Evolutionary conservation across 2,113 vertebrate species (phyloP).

Genomic region (Antechinus flavipes): DNA sequence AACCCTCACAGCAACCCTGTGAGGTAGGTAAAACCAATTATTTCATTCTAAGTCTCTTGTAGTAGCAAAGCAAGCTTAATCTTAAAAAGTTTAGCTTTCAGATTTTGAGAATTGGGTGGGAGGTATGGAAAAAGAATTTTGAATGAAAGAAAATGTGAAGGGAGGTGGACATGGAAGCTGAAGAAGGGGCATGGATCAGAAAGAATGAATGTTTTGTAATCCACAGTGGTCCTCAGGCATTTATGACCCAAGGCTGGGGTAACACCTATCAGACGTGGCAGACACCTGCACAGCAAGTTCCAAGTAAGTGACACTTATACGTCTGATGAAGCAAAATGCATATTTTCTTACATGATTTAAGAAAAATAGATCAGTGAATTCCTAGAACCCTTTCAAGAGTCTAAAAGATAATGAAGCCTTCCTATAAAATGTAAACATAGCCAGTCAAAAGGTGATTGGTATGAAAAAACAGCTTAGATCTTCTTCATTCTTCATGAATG

Average conservation of each 20-base stretch:
- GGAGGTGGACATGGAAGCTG: background rate
- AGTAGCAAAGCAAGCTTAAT: background rate
- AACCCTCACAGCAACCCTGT: constrained; percentile 74
- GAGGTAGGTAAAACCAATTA: constrained; percentile 55
- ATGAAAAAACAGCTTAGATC: background rate
- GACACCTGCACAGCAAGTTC: constrained; percentile 95
- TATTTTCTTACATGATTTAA: background rate
- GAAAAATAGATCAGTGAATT: accelerated
- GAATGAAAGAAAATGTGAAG: accelerated
- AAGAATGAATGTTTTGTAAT: constrained; percentile 38
- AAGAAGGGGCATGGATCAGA: accelerated
- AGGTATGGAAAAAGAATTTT: background rate
- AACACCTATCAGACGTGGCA: constrained; percentile 98
- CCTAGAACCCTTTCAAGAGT: background rate
- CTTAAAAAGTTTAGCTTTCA: background rate
- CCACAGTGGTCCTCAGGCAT: constrained; percentile 92
- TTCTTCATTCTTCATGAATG: background rate
- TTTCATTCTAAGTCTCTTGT: accelerated
- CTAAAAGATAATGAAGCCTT: background rate
- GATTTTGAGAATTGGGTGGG: background rate
- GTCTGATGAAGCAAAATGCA: background rate
- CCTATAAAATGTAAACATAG: background rate
- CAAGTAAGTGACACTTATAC: constrained; percentile 86
- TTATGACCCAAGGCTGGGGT: constrained; percentile 97
- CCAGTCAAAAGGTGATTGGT: background rate